Base-by-base conservation (phyloP, 1,140 invertebrate species). In the Diprion similis region DNA sequence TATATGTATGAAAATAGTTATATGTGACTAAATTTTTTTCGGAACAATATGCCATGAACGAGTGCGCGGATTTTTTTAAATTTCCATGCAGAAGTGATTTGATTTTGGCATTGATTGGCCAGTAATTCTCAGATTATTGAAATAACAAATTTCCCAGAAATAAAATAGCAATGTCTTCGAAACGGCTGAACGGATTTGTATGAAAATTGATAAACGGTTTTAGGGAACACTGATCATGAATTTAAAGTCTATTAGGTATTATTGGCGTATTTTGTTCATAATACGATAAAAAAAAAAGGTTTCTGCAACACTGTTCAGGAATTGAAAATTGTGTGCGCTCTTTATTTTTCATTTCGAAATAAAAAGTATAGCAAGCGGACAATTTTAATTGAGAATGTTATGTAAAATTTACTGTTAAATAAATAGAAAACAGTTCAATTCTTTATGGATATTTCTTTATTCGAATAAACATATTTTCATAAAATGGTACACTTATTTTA, bases 371-470 rank as follows among this genome's bases (percentile, higher is more conserved):
- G 51, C 51, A 59, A 59, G 51, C 11, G 51, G 51, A 59, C n/a
- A 59, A 59, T 59, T 59, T 59, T 1, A 59, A 59, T 59, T 59
- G n/a, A 59, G 51, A 59, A 59, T 59, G 51, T 59, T 59, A 59
- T 59, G 7, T 59, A 59, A 59, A 59, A 59, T 59, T 59, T 59
- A 7, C 51, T 1, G 2, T 59, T 59, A 7, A 59, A 59, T 59
- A 7, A 59, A n/a, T 59, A 59, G 51, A n/a, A 59, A 59, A 59
- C 51, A 59, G 51, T 59, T 59, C 51, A 59, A 59, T 59, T 59
- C 51, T 59, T n/a, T 7, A 59, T 59, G 0, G 7, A 59, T 59
- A 1, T 59, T 7, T 59, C 51, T 59, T 59, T 59, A 59, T 59
- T 59, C 51, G 51, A 59, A 59, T 59, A 1, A 59, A 59, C 51